Base-by-base conservation (phyloP, 2,888 invertebrate genomes). In the Drosophila mimica region DNA sequence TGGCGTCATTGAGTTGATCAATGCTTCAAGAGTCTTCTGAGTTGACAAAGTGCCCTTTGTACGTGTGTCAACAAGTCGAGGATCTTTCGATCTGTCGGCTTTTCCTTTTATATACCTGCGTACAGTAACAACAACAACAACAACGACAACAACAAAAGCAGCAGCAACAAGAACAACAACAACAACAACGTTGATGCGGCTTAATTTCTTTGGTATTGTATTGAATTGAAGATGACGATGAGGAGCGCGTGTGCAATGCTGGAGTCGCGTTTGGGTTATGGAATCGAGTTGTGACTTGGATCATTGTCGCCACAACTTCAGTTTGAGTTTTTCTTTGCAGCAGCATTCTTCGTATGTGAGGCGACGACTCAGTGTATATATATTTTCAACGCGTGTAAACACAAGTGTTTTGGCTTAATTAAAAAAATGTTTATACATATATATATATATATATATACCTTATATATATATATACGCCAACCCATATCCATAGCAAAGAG, bases 321-420 rank as follows among this genome's bases (percentile, higher is more conserved):
- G 61, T 89, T 91, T 80, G 77, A 86, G 79, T 85, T 90, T 79
- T 89, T 84, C 81, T 76, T 81, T 74, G 74, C 62, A 81, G 79
- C 79, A 79, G 72, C 77, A 80, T 80, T 88, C 82, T 76, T 88
- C 72, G 48, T 71, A 69, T 64, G 62, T 65, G 66, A 54, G 59
- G 66, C 65, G 25, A 66, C 56, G 30, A 61, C 56, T 54, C 38
- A 17, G 33, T 36, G 25, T 79, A 64, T 80, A 74, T 83, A 72
- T 85, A 75, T 83, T 77, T 83, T 75, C 69, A 79, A 79, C 75
- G 72, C 71, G 83, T 80, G 77, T 86, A 84, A 83, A 88, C 89
- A 90, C 90, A 90, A 88, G 89, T 89, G 89, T 90, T 90, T 90
- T 90, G 68, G 70, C 64, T 83, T 88, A 89, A 88, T 88, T 87